Conservation (phyloP, 2,888 invertebrate species). For the Dromius quadrimaculatus region DNA sequence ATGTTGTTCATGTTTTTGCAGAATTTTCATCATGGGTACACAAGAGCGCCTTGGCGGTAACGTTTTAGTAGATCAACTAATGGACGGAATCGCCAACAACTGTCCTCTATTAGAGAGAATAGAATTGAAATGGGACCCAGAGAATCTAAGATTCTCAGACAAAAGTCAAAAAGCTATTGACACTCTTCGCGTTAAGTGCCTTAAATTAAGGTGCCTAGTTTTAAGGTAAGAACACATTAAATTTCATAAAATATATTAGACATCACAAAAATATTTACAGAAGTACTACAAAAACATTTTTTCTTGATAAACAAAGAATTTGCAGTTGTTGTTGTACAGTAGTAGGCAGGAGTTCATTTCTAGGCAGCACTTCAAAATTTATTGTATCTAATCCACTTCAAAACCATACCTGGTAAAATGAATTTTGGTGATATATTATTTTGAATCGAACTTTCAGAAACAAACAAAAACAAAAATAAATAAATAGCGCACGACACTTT, state of each 20-base stretch:
- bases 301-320: too few species aligned
- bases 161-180: constrained; percentile 99
- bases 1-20: constrained; percentile 70
- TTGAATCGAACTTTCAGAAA: too few species aligned
- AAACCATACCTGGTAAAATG: too few species aligned
- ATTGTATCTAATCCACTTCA: too few species aligned
- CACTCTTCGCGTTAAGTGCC: constrained; percentile 93
- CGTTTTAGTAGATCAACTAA: constrained; percentile 96
- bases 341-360: too few species aligned
- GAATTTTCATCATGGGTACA: constrained; percentile 97
- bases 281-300: too few species aligned
- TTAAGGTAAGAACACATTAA: constrained; percentile 76
- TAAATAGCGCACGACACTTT: too few species aligned
- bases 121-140: constrained; percentile 98
- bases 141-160: constrained; percentile 97
- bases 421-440: too few species aligned
- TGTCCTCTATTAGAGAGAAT: constrained; percentile 90
- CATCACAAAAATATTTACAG: neutral
- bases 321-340: too few species aligned
- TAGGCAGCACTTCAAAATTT: too few species aligned
- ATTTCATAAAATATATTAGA: constrained; percentile 2
- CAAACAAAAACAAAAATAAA: too few species aligned
- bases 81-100: constrained; percentile 96
- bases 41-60: constrained; percentile 96
- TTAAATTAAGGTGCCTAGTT: constrained; percentile 91